Conservation (phyloP, 2,113 vertebrate genomes). For the Cynopterus brachyotis region DNA sequence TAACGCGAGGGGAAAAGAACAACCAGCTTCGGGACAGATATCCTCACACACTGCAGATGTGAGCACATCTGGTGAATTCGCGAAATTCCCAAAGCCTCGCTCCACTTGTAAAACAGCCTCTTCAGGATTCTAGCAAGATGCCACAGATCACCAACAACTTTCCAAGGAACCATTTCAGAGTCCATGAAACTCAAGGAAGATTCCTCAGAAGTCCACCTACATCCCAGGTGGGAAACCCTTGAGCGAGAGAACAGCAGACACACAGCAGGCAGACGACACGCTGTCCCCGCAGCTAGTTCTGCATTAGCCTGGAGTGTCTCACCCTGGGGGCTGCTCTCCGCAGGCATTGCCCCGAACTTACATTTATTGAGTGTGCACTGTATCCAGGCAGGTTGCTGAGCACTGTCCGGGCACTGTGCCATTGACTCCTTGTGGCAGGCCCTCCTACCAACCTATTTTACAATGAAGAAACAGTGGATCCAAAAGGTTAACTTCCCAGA, state of each 20-base stretch:
- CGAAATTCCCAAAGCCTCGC: neutral
- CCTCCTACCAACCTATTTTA: neutral
- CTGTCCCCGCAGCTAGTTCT: neutral
- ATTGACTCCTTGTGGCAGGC: neutral
- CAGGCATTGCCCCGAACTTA: neutral
- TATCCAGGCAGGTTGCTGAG: neutral
- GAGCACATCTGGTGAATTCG: slow-evolving; percentile 7
- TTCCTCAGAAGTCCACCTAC: neutral
- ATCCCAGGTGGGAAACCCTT: neutral
- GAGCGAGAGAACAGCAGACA: neutral
- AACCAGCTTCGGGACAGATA: neutral
- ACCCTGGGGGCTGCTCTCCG: neutral
- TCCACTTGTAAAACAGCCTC: neutral
- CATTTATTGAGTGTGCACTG: neutral
- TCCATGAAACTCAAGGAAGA: neutral
- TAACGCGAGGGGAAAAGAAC: neutral
- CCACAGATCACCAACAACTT: neutral
- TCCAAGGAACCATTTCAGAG: neutral
- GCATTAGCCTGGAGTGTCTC: neutral
- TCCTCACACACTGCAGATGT: neutral
- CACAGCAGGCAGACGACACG: neutral
- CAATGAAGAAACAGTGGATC: neutral
- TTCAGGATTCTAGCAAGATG: neutral
- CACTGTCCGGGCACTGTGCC: fast-evolving
- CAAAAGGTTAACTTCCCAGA: neutral